These are phyloP conservation scores for Macropodus opercularis DNA, from an alignment of 2,797 vertebrate genomes.

Conservation along the genomic window DNA sequence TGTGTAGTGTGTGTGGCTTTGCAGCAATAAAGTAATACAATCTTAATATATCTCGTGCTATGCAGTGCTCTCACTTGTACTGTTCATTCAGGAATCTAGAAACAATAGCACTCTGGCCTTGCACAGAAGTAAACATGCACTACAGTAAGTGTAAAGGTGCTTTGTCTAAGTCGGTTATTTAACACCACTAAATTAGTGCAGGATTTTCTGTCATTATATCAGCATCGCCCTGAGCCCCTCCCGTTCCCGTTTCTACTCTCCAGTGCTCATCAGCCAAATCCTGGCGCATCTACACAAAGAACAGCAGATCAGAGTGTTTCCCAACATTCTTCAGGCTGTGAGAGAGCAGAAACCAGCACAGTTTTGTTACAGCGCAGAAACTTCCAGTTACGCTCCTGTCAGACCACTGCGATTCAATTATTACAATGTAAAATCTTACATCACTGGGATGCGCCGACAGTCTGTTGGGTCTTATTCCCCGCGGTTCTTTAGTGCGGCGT, in stretches of 20 bases:
- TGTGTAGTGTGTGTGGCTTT: conserved; percentile 21
- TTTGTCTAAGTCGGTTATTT: conserved; percentile 10
- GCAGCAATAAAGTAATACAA: conserved; percentile 49
- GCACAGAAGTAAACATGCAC: conserved; percentile 15
- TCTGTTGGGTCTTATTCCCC: conserved; percentile 13
- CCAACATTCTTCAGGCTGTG: conserved; percentile 31
- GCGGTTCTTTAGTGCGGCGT: conserved; percentile 7
- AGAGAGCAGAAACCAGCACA: conserved; percentile 28
- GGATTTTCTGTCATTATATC: conserved; percentile 38
- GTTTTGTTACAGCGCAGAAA: conserved; percentile 27
- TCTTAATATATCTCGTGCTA: conserved; percentile 46
- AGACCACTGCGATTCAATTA: conserved; percentile 19
- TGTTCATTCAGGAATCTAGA: conserved; percentile 36
- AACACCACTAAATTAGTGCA: conserved; percentile 15
- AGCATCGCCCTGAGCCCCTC: conserved; percentile 13
- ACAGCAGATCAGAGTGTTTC: conserved; percentile 51
- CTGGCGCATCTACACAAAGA: conserved; percentile 53
- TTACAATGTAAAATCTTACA: conserved; percentile 25
- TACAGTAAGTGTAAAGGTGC: not conserved
- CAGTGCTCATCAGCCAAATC: conserved; percentile 46
- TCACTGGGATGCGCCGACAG: not conserved
- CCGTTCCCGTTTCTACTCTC: conserved; percentile 30
- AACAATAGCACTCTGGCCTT: conserved; percentile 16
- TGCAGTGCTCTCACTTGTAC: conserved; percentile 18
- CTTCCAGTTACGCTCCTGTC: conserved; percentile 22